Base-by-base conservation (phyloP, 2,797 vertebrate genomes). In the Hozukius guyotensis region DNA sequence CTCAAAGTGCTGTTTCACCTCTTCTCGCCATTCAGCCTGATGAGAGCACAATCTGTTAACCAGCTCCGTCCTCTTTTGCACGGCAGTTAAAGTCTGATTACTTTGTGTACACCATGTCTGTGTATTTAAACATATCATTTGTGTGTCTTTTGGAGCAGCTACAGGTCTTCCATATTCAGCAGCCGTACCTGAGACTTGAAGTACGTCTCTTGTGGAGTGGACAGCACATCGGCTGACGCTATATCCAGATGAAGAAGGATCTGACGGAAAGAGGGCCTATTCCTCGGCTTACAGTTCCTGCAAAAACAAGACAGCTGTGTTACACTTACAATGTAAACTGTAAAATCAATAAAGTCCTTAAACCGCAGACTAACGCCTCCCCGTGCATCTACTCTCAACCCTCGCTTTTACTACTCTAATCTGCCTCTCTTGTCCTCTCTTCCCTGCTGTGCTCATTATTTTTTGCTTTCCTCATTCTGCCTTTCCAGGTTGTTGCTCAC, bases 271-370 rank as follows among this genome's bases (percentile, higher is more conserved):
- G 98, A 99, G 0, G 98, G 98, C 8, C 98, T 95, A 82, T 98
- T 99, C 93, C 98, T 94, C 70, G 98, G 98, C 53, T 99, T 99
- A 93, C 97, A 98, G 89, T 98, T 99, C 98, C 98, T 99, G 94
- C 72, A 84, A 78, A 78, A 88, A 60, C 57, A 80, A 85, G 80
- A 91, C 72, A 83, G 69, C 67, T 81, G 75, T 89, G 77, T 72
- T n/a, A 85, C 76, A 87, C 63, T 84, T 69, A 67, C 62, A 72
- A 59, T 56, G 59, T 53, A 46, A 46, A 81, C 72, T 49, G 66
- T 69, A 55, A 81, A 87, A 92, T 88, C 82, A 86, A 87, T 85
- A 62, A 78, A 55, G 56, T 72, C 70, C 46, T 83, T 36, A 62
- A 79, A 87, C 62, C 75, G 63, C 11, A 67, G 36, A 59, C 60